phyloP scores from a whole-genome alignment of 2,797 vertebrate species.

The Pantherophis alleghaniensis region DNA sequence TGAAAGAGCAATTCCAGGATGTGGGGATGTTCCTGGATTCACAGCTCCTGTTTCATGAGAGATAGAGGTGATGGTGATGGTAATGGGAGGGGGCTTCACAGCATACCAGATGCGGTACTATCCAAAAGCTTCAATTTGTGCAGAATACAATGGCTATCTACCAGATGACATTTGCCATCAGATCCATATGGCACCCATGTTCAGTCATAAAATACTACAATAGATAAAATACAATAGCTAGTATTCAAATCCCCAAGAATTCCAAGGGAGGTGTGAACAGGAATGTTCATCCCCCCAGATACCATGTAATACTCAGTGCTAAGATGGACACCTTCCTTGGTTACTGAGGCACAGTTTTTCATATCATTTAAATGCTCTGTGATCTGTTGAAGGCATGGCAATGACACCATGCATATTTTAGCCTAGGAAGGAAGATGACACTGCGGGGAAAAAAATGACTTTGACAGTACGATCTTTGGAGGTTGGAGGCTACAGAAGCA shows the following conservation, averaged over 20 bases:
- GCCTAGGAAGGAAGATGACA: background rate
- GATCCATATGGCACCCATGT: background rate
- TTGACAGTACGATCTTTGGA: background rate
- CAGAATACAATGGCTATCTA: background rate
- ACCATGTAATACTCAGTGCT: background rate
- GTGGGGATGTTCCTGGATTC: background rate
- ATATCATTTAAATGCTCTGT: background rate
- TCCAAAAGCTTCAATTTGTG: background rate
- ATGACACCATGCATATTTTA: background rate
- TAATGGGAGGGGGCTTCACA: background rate
- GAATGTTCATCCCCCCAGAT: background rate
- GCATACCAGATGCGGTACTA: background rate
- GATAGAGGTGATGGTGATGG: background rate
- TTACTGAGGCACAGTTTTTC: background rate
- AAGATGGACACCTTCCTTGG: background rate
- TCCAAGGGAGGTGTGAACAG: background rate
- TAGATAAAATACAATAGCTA: background rate
- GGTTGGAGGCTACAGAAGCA: background rate
- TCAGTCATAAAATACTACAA: background rate
- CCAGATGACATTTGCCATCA: background rate
- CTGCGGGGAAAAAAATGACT: background rate
- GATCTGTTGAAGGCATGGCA: background rate
- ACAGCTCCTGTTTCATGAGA: background rate
- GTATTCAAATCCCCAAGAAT: background rate
- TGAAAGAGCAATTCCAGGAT: background rate